Base-by-base conservation (phyloP, 2,888 invertebrate species). In the Machimus atricapillus region DNA sequence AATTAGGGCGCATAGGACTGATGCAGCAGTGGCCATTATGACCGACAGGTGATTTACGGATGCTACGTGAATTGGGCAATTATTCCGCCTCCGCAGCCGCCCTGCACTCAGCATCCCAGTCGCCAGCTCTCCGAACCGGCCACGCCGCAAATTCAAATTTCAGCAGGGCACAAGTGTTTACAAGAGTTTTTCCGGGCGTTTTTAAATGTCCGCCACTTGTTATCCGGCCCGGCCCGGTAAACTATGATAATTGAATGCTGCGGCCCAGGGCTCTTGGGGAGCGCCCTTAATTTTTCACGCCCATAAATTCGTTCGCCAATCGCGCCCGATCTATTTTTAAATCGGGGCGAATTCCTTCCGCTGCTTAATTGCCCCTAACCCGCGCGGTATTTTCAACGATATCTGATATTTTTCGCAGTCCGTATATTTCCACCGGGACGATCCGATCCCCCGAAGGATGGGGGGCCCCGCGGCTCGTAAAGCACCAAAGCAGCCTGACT, bases 1-100 rank as follows among this genome's bases (percentile, higher is more conserved):
- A 86, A 86, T 86, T 86, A 86, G 78, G 78, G 56, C 58, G 37
- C n/a, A 66, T 74, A 74, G 85, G 74, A 73, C 86, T 78, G 66
- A 74, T 76, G 77, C 87, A 83, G 74, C 79, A 56, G 52, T 85
- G 87, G 74, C 86, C 87, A 82, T 86, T 87, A 88, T 86, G 88
- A 87, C 88, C 87, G 88, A 88, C 88, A 87, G 82, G 87, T 87
- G 87, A 88, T 88, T 88, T 87, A 88, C 87, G 88, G 86, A 86
- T 87, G 86, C 86, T 86, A 88, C 88, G 87, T 88, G 88, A 66
- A 87, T 85, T 76, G 85, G 78, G 87, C 88, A 87, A 88, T 88
- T 88, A 88, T 82, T 82, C 82, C 82, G 16, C 58, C 82, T 58
- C 58, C 37, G 37, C 37, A 37, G 31, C 9, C 56, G 27, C 52